These are phyloP conservation scores for Haliclona indistincta DNA, from an alignment of 37 sponge, comb jelly and placozoan species.

Conservation along the genomic window DNA sequence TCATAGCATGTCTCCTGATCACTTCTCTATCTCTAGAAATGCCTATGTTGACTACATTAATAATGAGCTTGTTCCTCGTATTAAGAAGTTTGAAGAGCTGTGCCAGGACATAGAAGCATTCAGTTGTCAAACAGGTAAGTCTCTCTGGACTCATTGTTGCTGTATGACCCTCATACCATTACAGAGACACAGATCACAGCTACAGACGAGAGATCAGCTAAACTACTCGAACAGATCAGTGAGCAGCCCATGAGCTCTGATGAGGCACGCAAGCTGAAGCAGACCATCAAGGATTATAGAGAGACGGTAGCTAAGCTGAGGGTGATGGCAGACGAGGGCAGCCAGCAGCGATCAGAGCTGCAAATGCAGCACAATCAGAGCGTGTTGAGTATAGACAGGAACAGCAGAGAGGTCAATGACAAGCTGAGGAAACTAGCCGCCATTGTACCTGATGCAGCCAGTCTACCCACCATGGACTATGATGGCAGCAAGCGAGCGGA, in stretches of 20 bases:
- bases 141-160: too few species aligned
- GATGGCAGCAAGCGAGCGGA: constrained; percentile 51
- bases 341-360: constrained; percentile 32
- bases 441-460: constrained; percentile 46
- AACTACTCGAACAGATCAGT: constrained; percentile 42
- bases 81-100: too few species aligned
- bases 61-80: too few species aligned
- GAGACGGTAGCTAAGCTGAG: constrained; percentile 23
- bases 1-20: too few species aligned
- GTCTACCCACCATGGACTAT: constrained; percentile 41
- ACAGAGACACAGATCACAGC: constrained; percentile 53
- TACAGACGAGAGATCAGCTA: constrained; percentile 12
- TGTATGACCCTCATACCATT: background rate
- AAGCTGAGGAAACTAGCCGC: constrained; percentile 47
- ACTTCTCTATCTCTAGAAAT: too few species aligned
- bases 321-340: constrained; percentile 2
- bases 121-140: too few species aligned
- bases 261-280: constrained; percentile 46
- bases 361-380: constrained; percentile 71
- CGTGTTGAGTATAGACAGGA: constrained; percentile 28
- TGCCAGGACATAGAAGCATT: too few species aligned
- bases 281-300: constrained; percentile 21
- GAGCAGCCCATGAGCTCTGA: constrained; percentile 73
- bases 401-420: constrained; percentile 45
- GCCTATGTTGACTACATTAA: too few species aligned